A percentile compares a stretch with the other conserved stretches of the same genome.
Evolutionary conservation across 2,797 vertebrate genomes (phyloP).

Genomic region (Schizopygopsis pylzovi): DNA sequence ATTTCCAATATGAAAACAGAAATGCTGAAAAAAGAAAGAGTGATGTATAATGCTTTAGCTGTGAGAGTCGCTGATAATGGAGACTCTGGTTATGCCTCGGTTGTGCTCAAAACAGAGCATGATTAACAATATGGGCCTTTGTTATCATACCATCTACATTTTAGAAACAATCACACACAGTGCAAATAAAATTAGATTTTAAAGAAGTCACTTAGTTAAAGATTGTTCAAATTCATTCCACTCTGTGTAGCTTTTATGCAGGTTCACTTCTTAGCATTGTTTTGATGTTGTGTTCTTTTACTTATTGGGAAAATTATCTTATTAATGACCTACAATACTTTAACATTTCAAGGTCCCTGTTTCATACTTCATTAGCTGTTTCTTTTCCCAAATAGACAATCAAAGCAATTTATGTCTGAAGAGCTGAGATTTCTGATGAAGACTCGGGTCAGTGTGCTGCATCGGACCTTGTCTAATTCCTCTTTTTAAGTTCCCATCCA

Average conservation of each 20-base stretch:
- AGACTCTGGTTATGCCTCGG: not conserved
- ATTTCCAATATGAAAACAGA: slow-evolving; percentile 68
- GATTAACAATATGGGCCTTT: slow-evolving; percentile 2
- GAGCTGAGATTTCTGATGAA: slow-evolving; percentile 28
- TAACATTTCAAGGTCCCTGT: not conserved
- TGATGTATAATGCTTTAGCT: not conserved
- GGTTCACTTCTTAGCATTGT: not conserved
- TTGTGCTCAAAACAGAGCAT: not conserved
- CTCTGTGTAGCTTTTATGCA: not conserved
- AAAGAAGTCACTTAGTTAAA: too few relatives aligned
- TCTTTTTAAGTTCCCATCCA: slow-evolving; percentile 69
- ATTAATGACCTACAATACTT: not conserved
- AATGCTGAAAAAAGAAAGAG: slow-evolving; percentile 31
- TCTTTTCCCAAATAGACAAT: slow-evolving; percentile 4
- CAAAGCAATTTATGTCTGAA: slow-evolving; percentile 28
- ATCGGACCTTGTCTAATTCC: slow-evolving; percentile 66
- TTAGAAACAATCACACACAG: not conserved
- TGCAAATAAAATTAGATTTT: not conserved
- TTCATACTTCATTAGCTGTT: not conserved
- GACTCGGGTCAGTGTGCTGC: slow-evolving; percentile 33
- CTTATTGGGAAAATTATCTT: not conserved
- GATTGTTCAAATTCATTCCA: not conserved
- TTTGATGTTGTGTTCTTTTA: slow-evolving; percentile 7
- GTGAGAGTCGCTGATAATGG: not conserved
- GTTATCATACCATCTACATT: not conserved